Evolutionary conservation across 1,140 invertebrate genomes (phyloP).

Genomic region (Asbolus verrucosus): DNA sequence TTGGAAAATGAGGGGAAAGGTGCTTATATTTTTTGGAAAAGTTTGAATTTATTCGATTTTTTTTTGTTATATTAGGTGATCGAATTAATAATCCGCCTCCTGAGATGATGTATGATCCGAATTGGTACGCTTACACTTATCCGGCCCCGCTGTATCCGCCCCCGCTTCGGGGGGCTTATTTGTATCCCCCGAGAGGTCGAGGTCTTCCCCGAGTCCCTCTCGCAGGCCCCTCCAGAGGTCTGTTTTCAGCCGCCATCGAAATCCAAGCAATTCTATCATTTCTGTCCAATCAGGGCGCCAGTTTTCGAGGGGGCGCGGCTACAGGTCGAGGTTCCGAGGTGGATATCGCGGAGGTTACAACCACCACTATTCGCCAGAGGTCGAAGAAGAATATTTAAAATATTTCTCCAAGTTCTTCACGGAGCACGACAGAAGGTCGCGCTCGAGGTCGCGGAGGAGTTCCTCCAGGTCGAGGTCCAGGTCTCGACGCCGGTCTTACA

Average conservation of each 20-base stretch:
- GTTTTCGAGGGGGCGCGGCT: constrained; percentile 4
- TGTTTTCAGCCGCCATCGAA: no score
- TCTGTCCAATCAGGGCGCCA: no score
- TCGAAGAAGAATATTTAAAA: constrained; percentile 62
- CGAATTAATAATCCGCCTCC: neutral
- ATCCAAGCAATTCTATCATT: no score
- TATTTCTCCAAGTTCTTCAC: constrained; percentile 68
- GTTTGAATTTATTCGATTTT: no score
- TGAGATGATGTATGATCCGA: constrained; percentile 24
- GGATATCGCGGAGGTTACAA: constrained; percentile 40
- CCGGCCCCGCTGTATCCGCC: neutral
- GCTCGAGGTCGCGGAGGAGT: constrained; percentile 51
- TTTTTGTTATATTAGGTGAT: neutral
- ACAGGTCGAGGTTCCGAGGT: neutral
- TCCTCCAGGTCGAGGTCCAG: constrained; percentile 51
- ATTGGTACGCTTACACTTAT: constrained; percentile 35
- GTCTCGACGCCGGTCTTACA: constrained; percentile 52
- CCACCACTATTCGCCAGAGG: constrained; percentile 55
- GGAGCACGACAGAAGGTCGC: constrained; percentile 62
- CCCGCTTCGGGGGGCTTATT: neutral
- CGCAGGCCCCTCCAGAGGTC: constrained; percentile 36
- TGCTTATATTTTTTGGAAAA: constrained; percentile 28
- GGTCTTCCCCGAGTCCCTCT: constrained; percentile 18
- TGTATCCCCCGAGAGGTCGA: constrained; percentile 10
- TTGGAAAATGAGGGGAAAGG: constrained; percentile 44